Evolutionary conservation across 2,113 vertebrate genomes (phyloP).

Genomic region (Sinosuthora webbiana): DNA sequence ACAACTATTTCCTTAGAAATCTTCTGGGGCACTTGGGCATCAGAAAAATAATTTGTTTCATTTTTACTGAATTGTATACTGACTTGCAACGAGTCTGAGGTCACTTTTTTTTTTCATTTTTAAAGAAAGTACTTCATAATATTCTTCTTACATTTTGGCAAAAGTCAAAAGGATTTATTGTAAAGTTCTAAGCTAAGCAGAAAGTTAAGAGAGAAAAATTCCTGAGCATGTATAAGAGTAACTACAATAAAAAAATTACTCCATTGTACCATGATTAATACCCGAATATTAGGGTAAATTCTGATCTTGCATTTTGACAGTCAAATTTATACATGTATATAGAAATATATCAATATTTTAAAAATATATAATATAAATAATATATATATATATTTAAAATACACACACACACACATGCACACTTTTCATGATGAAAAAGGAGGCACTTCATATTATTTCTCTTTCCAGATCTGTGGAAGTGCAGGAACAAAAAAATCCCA

Average conservation of each 20-base stretch:
- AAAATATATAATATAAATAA: not conserved
- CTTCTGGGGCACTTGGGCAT: not conserved
- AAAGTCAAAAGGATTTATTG: constrained; percentile 13
- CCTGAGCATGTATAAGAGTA: not conserved
- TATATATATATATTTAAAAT: too few species aligned
- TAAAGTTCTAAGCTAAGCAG: not conserved
- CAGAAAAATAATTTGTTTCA: not conserved
- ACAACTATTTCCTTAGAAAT: not conserved
- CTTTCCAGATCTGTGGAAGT: not conserved
- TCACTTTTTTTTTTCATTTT: not conserved
- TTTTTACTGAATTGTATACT: not conserved
- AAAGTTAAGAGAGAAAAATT: not conserved
- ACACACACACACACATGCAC: not conserved
- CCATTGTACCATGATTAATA: not conserved
- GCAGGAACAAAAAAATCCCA: not conserved
- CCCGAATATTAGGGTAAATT: not conserved
- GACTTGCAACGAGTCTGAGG: not conserved
- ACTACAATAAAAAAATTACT: not conserved
- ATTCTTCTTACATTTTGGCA: not conserved
- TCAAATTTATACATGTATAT: not conserved
- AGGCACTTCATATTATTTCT: not conserved
- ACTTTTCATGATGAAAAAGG: not conserved
- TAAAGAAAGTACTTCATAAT: not conserved
- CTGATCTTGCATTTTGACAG: not conserved
- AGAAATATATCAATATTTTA: too few species aligned